These are phyloP conservation scores for Reticulitermes lucifugus DNA, from an alignment of 2,888 invertebrate genomes.

Conservation along the genomic window DNA sequence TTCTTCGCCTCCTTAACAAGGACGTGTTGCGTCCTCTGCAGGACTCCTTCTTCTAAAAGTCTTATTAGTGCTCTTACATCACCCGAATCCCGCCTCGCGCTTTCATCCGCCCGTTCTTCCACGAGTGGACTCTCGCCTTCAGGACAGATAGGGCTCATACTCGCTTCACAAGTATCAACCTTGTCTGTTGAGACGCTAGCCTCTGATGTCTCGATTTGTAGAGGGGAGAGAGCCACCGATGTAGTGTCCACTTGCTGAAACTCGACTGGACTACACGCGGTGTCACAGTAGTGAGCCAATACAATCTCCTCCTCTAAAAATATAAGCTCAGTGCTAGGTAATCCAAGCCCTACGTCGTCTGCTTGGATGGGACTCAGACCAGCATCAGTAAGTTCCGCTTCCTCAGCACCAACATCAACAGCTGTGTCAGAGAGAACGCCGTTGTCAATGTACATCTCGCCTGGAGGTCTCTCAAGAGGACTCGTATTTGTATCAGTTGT, in stretches of 20 bases:
- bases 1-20: conserved; percentile 58
- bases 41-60: conserved; percentile 66
- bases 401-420: conserved; percentile 64
- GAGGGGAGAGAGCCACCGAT: conserved; percentile 61
- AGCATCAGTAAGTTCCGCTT: conserved; percentile 68
- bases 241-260: conserved; percentile 63
- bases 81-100: conserved; percentile 62
- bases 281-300: conserved; percentile 62
- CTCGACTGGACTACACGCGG: conserved; percentile 67
- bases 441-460: conserved; percentile 56
- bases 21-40: conserved; percentile 56
- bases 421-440: conserved; percentile 65
- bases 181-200: conserved; percentile 67
- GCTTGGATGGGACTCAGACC: conserved; percentile 69
- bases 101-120: conserved; percentile 57
- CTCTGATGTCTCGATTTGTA: conserved; percentile 66
- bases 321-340: conserved; percentile 60
- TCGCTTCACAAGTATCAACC: conserved; percentile 67
- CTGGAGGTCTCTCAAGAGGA: conserved; percentile 57
- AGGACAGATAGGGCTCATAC: conserved; percentile 66
- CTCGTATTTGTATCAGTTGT: conserved; percentile 65
- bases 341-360: conserved; percentile 62
- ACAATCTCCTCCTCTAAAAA: conserved; percentile 61
- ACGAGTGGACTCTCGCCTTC: conserved; percentile 59
- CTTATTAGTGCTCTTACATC: conserved; percentile 70